Evolutionary conservation across 1,140 invertebrate genomes (phyloP).

Genomic region (Aphelinus certus): DNA sequence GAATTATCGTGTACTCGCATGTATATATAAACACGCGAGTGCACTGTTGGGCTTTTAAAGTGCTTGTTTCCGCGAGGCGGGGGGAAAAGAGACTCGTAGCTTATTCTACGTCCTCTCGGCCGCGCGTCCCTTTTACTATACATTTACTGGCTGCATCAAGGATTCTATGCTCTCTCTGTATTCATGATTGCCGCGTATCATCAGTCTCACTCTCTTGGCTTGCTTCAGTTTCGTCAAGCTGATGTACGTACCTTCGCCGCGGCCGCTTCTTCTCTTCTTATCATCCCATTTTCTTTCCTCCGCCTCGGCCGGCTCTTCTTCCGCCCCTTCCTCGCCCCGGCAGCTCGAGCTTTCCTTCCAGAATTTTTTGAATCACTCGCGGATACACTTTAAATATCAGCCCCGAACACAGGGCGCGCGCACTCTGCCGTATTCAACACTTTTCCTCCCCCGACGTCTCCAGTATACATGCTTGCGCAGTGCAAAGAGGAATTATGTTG

Average conservation of each 20-base stretch:
- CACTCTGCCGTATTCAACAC: background rate
- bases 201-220: conserved; percentile 14
- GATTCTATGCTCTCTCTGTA: conserved; percentile 27
- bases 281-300: conserved; percentile 30
- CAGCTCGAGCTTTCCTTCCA: too few relatives aligned
- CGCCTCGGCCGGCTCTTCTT: conserved; percentile 4
- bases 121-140: too few relatives aligned
- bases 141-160: background rate
- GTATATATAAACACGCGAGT: too few relatives aligned
- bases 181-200: conserved; percentile 33
- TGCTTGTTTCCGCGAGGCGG: too few relatives aligned
- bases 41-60: too few relatives aligned
- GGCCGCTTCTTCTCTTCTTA: conserved; percentile 18
- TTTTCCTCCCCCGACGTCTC: too few relatives aligned
- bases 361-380: too few relatives aligned
- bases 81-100: too few relatives aligned
- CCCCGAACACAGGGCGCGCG: background rate
- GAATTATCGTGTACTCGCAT: too few relatives aligned
- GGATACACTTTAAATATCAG: background rate
- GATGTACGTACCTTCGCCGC: conserved; percentile 20
- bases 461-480: too few relatives aligned
- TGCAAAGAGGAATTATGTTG: too few relatives aligned
- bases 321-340: background rate
- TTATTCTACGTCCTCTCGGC: too few relatives aligned
- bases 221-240: conserved; percentile 33